Percentiles rank a stretch among this genome's conserved stretches.
Evolutionary conservation across 2,113 vertebrate genomes (phyloP).

Genomic region (Caracal caracal): DNA sequence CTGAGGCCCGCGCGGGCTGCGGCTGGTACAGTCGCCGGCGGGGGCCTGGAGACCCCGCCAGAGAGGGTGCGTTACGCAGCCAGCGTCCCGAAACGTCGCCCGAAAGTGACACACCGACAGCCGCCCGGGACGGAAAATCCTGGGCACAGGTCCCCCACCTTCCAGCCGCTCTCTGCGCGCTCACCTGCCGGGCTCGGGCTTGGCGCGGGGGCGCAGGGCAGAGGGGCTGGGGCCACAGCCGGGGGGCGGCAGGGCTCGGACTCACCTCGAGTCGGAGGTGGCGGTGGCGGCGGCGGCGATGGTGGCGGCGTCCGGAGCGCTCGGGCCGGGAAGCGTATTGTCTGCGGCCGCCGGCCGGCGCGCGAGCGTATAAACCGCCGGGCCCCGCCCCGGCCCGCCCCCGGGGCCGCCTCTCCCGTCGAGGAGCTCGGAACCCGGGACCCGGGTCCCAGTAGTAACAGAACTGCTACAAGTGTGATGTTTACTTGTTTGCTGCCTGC

Average conservation of each 20-base stretch:
- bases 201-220: not conserved
- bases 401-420: not conserved
- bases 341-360: not conserved
- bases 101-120: not conserved
- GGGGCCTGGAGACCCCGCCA: not conserved
- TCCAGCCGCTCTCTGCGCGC: not conserved
- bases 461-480: not conserved
- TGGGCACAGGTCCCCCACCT: not conserved
- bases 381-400: slow-evolving; percentile 27
- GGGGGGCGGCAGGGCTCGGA: not conserved
- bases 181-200: not conserved
- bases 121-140: not conserved
- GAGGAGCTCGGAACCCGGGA: rapidly evolving
- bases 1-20: not conserved
- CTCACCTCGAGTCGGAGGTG: slow-evolving; percentile 2
- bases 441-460: not conserved
- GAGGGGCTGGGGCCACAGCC: not conserved
- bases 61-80: not conserved
- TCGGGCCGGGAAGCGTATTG: not conserved
- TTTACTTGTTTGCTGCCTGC: not conserved
- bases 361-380: not conserved
- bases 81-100: not conserved
- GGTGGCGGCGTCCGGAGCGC: not conserved
- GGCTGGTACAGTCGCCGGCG: not conserved
- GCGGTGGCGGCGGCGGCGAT: not conserved